Conservation (phyloP, 2,888 invertebrate genomes). For the Himalopsyche tibetana region DNA sequence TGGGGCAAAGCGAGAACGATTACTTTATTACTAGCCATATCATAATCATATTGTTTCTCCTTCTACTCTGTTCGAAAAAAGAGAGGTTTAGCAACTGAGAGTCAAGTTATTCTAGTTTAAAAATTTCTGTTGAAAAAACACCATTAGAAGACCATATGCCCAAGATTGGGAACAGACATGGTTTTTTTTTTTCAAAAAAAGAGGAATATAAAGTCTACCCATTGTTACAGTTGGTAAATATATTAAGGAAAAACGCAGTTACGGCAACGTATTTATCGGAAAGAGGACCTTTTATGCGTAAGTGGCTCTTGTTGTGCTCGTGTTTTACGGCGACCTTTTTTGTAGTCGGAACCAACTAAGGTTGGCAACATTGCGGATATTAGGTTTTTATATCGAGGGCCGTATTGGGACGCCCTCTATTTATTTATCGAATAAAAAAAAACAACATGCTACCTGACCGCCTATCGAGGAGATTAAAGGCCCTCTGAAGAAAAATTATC, state of each 20-base stretch:
- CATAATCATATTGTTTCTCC: too few relatives aligned
- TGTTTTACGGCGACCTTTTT: slow-evolving; percentile 34
- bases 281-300: not conserved
- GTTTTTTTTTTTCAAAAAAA: too few relatives aligned
- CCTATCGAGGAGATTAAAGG: not conserved
- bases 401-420: slow-evolving; percentile 22
- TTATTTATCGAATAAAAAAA: slow-evolving; percentile 24
- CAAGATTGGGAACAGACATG: too few relatives aligned
- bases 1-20: too few relatives aligned
- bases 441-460: slow-evolving; percentile 4
- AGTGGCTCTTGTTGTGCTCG: slow-evolving; percentile 21
- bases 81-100: too few relatives aligned
- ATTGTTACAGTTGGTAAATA: too few relatives aligned
- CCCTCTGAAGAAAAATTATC: slow-evolving; percentile 3
- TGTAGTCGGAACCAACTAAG: slow-evolving; percentile 34
- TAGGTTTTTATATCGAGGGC: slow-evolving; percentile 8
- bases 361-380: slow-evolving; percentile 26
- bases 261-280: not conserved
- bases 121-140: too few relatives aligned
- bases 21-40: too few relatives aligned
- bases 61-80: too few relatives aligned
- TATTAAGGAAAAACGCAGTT: not conserved
- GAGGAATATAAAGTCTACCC: too few relatives aligned
- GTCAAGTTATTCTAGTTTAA: too few relatives aligned
- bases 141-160: too few relatives aligned